Evolutionary conservation across 1,140 invertebrate species (phyloP), one percentile per base, ranked within the genome.

Genomic region (Lordiphosa collinella): DNA sequence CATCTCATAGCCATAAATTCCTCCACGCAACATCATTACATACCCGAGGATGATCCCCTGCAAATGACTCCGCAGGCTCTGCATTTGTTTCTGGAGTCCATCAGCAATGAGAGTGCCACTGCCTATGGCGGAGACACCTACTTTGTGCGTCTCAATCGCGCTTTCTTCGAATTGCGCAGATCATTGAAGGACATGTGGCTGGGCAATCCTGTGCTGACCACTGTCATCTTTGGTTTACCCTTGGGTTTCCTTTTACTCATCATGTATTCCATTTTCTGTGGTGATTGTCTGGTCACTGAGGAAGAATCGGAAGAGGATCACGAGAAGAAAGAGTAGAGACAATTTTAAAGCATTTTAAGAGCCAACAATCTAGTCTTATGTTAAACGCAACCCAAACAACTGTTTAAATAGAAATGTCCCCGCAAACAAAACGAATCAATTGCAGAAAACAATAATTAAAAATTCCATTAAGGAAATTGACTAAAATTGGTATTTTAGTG

Each of bases 231-330:
- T 90, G 96, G 96, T 7, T 90, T 98, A 34, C 97, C 97, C 7
- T 89, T 96, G 29, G 95, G 96, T 10, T 98, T 99, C 87, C 91
- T 99, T 6, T 94, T 94, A n/a, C 92, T 98, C 1, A 98, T 99
- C 78, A 94, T 95, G 82, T 98, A 98, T 86, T 96, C 96, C 2
- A 95, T 97, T 61, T 98, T 96, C 89, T 98, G 96, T 89, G 93
- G 96, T 14, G 96, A 98, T 90, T 96, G 98, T 76, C 91, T 98
- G 67, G 97, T 98, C 88, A 95, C 96, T n/a, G 93, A 94, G 63
- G 96, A 97, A 12, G 96, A 97, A 38, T 94, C 95, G 64, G 88
- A 89, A 43, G 89, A 91, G 62, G 89, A 91, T 67, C 90, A 90
- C 55, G 90, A 90, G 48, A 90, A 90, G 65, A 90, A 89, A 40